These are phyloP conservation scores for Seira musarum DNA, from an alignment of 2,888 invertebrate species.

Conservation along the genomic window DNA sequence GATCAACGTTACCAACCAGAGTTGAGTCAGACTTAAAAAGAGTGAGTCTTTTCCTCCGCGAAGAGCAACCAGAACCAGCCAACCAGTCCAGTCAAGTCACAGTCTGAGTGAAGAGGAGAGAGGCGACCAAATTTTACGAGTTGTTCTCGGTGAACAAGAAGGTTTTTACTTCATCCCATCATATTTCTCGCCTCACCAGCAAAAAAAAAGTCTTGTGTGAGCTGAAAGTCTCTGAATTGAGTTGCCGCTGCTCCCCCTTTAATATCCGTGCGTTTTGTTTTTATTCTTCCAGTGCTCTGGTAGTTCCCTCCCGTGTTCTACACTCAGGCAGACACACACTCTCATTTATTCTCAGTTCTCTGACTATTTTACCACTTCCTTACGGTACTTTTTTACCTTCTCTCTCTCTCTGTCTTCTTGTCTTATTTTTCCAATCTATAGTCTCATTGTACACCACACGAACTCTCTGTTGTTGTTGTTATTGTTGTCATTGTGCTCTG, in stretches of 20 bases:
- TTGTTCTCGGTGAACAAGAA: background rate
- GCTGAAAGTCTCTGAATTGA: too few relatives aligned
- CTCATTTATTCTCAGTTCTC: background rate
- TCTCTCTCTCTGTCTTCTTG: background rate
- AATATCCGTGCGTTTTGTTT: constrained; percentile 52
- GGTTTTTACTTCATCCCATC: constrained; percentile 3
- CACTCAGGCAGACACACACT: background rate
- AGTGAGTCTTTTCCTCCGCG: too few relatives aligned
- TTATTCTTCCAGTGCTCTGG: constrained; percentile 43
- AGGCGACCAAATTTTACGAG: background rate
- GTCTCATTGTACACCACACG: background rate
- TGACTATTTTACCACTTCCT: background rate
- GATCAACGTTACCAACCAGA: constrained; percentile 35
- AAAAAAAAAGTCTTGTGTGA: background rate
- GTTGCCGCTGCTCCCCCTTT: constrained; percentile 39
- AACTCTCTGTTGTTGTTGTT: background rate
- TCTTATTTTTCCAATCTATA: background rate
- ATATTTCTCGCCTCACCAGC: background rate
- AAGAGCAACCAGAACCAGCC: too few relatives aligned
- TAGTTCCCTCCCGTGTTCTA: constrained; percentile 46
- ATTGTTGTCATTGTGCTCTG: constrained; percentile 1
- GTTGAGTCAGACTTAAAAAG: too few relatives aligned
- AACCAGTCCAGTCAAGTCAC: too few relatives aligned
- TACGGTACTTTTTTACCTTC: constrained; percentile 3
- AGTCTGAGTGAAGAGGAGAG: too few relatives aligned